A percentile compares a stretch with the other conserved stretches of the same genome.
Evolutionary conservation across 1,140 invertebrate genomes (phyloP).

Genomic region (Zaprionus nigranus): DNA sequence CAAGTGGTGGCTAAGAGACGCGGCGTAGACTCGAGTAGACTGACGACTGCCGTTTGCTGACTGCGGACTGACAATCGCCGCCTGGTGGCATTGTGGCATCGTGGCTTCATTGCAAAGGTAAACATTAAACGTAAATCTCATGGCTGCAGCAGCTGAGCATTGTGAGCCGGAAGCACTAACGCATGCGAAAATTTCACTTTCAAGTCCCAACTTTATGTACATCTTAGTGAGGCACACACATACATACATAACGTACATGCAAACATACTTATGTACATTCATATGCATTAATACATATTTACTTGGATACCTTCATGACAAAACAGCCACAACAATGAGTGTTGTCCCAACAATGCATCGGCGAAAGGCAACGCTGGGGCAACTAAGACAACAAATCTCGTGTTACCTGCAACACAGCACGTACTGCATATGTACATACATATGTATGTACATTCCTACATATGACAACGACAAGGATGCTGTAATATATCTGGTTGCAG

Average conservation of each 20-base stretch:
- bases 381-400: constrained; percentile 38
- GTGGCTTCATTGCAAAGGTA: constrained; percentile 66
- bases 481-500: constrained; percentile 23
- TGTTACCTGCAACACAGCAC: constrained; percentile 16
- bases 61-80: constrained; percentile 26
- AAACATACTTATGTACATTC: neutral
- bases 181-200: constrained; percentile 76
- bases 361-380: constrained; percentile 8
- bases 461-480: constrained; percentile 47
- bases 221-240: constrained; percentile 33
- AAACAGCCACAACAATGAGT: constrained; percentile 24
- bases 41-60: constrained; percentile 23
- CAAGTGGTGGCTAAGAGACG: constrained; percentile 14
- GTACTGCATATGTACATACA: constrained; percentile 1
- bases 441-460: neutral
- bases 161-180: constrained; percentile 57
- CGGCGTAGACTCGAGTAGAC: neutral
- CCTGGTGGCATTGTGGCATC: constrained; percentile 28
- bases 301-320: constrained; percentile 6
- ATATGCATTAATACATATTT: constrained; percentile 2
- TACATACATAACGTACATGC: neutral
- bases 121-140: constrained; percentile 69
- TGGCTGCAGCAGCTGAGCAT: constrained; percentile 43
- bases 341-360: constrained; percentile 64
- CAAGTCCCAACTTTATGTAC: constrained; percentile 44